Percentiles rank a stretch among this genome's conserved stretches.
Evolutionary conservation across 2,113 vertebrate species (phyloP).

Genomic region (Callaeas wilsoni): DNA sequence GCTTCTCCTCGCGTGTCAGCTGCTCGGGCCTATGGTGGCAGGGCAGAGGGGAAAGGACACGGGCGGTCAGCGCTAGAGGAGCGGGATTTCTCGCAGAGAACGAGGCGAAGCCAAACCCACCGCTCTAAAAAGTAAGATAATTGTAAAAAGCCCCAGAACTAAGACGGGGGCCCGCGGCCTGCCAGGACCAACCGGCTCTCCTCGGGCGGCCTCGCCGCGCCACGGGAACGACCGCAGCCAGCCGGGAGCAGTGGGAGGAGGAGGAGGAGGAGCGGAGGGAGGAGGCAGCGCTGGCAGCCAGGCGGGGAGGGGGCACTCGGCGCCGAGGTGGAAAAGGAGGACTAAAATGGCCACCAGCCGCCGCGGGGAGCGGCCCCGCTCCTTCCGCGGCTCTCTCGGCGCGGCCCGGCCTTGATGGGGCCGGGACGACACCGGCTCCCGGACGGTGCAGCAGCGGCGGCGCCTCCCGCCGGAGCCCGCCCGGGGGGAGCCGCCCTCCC

Average conservation of each 20-base stretch:
- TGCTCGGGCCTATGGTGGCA: background rate
- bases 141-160: background rate
- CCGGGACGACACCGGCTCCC: background rate
- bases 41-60: background rate
- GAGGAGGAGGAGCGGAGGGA: constrained; percentile 7
- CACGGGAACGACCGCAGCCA: background rate
- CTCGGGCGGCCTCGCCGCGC: background rate
- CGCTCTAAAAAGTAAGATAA: background rate
- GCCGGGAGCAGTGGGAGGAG: background rate
- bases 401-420: constrained; percentile 28
- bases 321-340: constrained; percentile 24
- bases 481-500: background rate
- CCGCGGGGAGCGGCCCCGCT: constrained; percentile 27
- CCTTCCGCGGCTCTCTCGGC: background rate
- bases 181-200: background rate
- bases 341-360: constrained; percentile 53
- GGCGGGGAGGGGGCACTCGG: constrained; percentile 39
- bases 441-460: background rate
- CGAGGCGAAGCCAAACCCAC: background rate
- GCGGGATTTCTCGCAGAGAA: background rate
- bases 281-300: constrained; percentile 29
- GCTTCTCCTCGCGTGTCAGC: background rate
- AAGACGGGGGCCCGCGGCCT: background rate
- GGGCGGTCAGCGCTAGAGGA: background rate
- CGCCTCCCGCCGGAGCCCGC: background rate